Evolutionary conservation across 2,888 invertebrate genomes (phyloP).

Genomic region (Apoderus coryli): DNA sequence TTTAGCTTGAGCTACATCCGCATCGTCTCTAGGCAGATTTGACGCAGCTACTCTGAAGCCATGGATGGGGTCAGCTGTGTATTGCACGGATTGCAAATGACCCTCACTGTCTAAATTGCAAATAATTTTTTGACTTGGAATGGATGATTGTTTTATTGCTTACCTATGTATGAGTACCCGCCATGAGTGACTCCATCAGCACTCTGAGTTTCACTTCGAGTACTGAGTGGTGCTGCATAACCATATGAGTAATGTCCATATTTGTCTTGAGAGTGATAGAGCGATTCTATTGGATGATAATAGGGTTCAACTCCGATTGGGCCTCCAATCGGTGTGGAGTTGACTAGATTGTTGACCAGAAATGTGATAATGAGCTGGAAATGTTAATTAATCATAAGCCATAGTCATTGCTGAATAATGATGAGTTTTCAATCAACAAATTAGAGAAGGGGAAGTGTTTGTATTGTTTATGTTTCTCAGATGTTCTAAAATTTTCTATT

Average conservation of each 20-base stretch:
- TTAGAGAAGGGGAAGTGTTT: too few relatives aligned
- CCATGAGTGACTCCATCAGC: conserved; percentile 48
- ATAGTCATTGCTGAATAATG: too few relatives aligned
- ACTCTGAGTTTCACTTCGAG: conserved; percentile 46
- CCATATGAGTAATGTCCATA: conserved; percentile 45
- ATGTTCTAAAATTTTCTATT: too few relatives aligned
- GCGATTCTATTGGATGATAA: conserved; percentile 29
- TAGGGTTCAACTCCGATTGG: conserved; percentile 27
- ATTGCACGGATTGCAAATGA: conserved; percentile 46
- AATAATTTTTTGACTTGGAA: background rate
- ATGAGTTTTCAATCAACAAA: too few relatives aligned
- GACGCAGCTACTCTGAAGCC: conserved; percentile 52
- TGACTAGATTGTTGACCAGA: too few relatives aligned
- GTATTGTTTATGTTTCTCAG: too few relatives aligned
- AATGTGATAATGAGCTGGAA: too few relatives aligned
- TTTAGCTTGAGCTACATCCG: conserved; percentile 29
- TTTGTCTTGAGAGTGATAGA: conserved; percentile 41
- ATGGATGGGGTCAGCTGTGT: conserved; percentile 44
- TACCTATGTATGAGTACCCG: conserved; percentile 47
- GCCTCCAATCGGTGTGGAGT: conserved; percentile 32
- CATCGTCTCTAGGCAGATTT: conserved; percentile 41
- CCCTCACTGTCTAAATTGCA: conserved; percentile 40
- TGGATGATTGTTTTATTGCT: too few relatives aligned
- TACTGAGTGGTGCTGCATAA: conserved; percentile 48
- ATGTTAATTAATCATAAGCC: too few relatives aligned